A percentile compares a stretch with the other conserved stretches of the same genome.
phyloP scores from a whole-genome alignment of 2,888 invertebrate species.

The Phytoseiulus persimilis region DNA sequence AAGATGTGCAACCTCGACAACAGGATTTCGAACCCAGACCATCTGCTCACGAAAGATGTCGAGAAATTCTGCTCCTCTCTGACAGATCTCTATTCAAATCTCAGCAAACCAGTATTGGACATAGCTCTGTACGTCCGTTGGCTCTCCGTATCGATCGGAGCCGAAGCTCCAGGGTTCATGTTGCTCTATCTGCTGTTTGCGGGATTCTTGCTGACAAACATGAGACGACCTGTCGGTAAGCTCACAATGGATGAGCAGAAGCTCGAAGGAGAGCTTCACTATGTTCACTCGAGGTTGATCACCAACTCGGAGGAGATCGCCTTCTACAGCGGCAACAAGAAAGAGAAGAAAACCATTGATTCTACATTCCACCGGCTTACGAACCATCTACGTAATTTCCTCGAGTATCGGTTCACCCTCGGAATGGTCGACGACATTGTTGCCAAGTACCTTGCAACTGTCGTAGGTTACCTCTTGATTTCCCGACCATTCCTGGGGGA shows the following conservation, averaged over 20 bases:
- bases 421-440: constrained; percentile 91
- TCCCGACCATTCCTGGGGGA: constrained; percentile 81
- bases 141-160: constrained; percentile 74
- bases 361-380: constrained; percentile 78
- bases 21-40: constrained; percentile 89
- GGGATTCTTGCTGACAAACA: constrained; percentile 73
- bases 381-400: constrained; percentile 70
- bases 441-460: constrained; percentile 91
- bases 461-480: constrained; percentile 89
- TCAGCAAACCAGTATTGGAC: constrained; percentile 88
- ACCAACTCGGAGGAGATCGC: constrained; percentile 91
- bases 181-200: constrained; percentile 76
- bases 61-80: constrained; percentile 94
- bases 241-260: constrained; percentile 90
- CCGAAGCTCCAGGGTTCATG: constrained; percentile 72
- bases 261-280: constrained; percentile 95
- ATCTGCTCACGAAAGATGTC: constrained; percentile 86
- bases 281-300: constrained; percentile 88
- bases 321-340: constrained; percentile 58
- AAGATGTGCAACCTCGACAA: constrained; percentile 91
- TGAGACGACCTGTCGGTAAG: constrained; percentile 75
- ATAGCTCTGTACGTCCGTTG: constrained; percentile 87
- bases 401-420: constrained; percentile 80
- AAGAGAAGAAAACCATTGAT: constrained; percentile 77
- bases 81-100: constrained; percentile 88